Percentiles rank a stretch among this genome's conserved stretches.
Conservation (phyloP, 2,113 vertebrate genomes). For the Bothrops jararaca region DNA sequence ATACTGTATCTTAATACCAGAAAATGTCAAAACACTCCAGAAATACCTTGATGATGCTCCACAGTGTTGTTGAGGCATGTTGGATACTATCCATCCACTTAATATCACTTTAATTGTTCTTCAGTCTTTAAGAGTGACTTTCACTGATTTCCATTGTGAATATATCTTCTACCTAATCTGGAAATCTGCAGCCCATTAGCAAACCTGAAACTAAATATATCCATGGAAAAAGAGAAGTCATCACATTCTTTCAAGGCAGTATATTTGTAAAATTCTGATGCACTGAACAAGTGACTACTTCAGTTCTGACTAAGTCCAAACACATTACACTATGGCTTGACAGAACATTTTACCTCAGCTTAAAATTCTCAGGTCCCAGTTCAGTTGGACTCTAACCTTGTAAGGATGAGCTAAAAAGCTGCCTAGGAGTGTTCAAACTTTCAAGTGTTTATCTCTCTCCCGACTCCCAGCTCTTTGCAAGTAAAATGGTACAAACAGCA, state of each 20-base stretch:
- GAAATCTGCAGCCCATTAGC: neutral
- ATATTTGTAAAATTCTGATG: neutral
- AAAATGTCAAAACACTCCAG: neutral
- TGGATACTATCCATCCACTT: neutral
- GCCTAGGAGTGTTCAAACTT: neutral
- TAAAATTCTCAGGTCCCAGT: neutral
- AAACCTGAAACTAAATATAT: neutral
- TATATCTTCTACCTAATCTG: neutral
- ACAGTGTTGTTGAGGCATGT: neutral
- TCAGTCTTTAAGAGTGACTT: neutral
- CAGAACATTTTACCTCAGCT: neutral
- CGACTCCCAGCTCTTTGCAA: neutral
- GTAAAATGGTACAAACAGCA: neutral
- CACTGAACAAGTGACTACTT: neutral
- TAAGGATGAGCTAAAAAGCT: neutral
- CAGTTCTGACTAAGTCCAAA: neutral
- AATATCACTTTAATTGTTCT: neutral
- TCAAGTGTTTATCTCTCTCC: neutral
- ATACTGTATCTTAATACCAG: neutral
- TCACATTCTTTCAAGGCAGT: neutral
- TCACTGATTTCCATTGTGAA: neutral
- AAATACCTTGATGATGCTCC: neutral
- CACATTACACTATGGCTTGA: neutral
- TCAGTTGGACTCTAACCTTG: neutral
- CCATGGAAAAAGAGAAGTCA: neutral